Base-by-base conservation (phyloP, 1,140 invertebrate genomes). In the Brachionus rotundiformis region DNA sequence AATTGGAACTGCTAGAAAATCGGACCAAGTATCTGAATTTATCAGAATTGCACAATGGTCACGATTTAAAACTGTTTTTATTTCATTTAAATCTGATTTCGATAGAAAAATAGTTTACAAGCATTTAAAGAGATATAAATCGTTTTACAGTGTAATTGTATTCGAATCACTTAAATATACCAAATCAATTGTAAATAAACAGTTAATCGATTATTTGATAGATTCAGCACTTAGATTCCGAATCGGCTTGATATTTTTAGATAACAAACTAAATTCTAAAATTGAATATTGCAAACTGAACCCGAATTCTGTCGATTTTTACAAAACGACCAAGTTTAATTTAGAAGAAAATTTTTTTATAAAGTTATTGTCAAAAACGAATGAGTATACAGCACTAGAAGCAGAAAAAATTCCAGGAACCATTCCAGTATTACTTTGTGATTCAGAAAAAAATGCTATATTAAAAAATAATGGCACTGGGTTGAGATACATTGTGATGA, bases 201-300 rank as follows among this genome's bases (percentile, higher is more conserved):
- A 19, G 23, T 73, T 41, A 25, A 25, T 73, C 1, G 3, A 10
- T 25, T 25, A 27, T 73, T 44, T 73, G 23, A 29, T 73, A 10
- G 10, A 73, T 8, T 19, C 10, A 11, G 16, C 41, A 3, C 10
- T 10, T 10, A 23, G 7, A 23, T 73, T 31, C n/a, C 10, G 25
- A 44, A 73, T 73, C 13, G 68, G 68, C n/a, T 44, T 73, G 16
- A 3, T 73, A 0, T 73, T 73, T 73, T 44, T 73, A n/a, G 23
- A 47, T n/a, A 13, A 44, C 23, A 73, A 44, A 13, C 36, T 13
- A 31, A 29, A 29, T 44, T 44, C 10, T 44, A 25, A 44, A 19
- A 13, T 44, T 13, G 3, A 73, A 10, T 8, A 23, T 5, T 73
- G 68, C 41, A 44, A 23, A 19, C 27, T 73, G 2, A 73, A 73